A percentile compares a stretch with the other conserved stretches of the same genome.
These are phyloP conservation scores for Malacoraja senta DNA, from an alignment of 2,797 vertebrate genomes.

Conservation along the genomic window DNA sequence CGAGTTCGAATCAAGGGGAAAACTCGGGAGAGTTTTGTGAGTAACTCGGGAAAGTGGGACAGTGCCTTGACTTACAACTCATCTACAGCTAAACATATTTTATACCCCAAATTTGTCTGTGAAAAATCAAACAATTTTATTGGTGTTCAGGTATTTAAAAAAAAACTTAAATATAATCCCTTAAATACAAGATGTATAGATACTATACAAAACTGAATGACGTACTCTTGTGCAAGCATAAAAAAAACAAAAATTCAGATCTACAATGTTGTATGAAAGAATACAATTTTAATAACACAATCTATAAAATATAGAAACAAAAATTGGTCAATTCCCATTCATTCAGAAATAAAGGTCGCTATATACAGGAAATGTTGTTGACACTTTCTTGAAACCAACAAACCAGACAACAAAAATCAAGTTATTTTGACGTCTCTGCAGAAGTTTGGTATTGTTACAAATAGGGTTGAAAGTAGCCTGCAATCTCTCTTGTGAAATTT, in stretches of 20 bases:
- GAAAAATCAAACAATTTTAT: neutral
- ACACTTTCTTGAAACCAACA: neutral
- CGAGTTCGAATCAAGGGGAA: too few relatives aligned
- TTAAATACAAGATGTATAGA: neutral
- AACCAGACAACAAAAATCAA: neutral
- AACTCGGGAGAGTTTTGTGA: too few relatives aligned
- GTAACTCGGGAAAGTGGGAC: too few relatives aligned
- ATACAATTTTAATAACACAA: too few relatives aligned
- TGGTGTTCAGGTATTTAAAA: neutral
- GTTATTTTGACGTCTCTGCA: neutral
- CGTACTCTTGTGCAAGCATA: neutral
- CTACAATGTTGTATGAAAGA: neutral
- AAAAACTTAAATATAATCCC: neutral
- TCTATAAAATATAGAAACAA: slow-evolving; percentile 19
- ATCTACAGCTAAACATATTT: neutral
- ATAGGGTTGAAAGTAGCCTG: neutral
- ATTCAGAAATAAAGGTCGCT: slow-evolving; percentile 4
- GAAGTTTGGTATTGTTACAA: neutral
- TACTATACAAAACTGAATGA: neutral
- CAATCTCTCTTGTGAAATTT: neutral
- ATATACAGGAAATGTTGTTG: neutral
- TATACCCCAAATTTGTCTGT: neutral
- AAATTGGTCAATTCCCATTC: neutral
- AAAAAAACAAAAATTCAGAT: neutral
- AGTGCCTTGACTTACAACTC: neutral